Percentiles rank a stretch among this genome's conserved stretches.
Conservation (phyloP, 2,888 invertebrate genomes). For the Drosophila pseudotakahashii region DNA sequence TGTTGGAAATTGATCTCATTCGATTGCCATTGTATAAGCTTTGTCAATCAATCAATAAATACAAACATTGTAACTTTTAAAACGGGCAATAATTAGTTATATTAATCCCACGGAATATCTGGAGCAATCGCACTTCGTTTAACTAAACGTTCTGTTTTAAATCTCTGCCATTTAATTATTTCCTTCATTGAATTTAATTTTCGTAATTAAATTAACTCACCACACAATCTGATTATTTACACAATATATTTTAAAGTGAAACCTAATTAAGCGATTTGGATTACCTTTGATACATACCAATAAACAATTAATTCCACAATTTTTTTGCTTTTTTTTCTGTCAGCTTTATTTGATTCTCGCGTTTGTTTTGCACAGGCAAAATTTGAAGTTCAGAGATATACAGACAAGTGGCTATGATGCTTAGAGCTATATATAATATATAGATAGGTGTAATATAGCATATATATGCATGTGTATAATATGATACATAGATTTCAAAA, state of each 20-base stretch:
- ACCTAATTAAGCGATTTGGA: slow-evolving; percentile 3
- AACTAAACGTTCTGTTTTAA: neutral
- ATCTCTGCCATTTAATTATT: neutral
- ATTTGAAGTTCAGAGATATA: slow-evolving; percentile 57
- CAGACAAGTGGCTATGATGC: slow-evolving; percentile 38
- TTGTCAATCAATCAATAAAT: neutral
- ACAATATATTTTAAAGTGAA: neutral
- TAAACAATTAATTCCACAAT: neutral
- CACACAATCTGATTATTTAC: neutral
- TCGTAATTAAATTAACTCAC: neutral
- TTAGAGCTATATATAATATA: slow-evolving; percentile 62
- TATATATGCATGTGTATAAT: slow-evolving; percentile 36
- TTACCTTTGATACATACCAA: neutral
- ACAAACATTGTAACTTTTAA: neutral
- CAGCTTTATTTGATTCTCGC: slow-evolving; percentile 68
- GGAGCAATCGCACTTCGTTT: too few relatives aligned
- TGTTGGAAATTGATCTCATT: neutral
- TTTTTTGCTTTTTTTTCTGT: slow-evolving; percentile 30
- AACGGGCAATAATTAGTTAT: too few relatives aligned
- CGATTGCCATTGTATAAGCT: neutral
- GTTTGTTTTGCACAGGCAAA: slow-evolving; percentile 40
- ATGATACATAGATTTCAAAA: slow-evolving; percentile 39
- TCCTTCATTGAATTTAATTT: neutral
- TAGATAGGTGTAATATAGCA: slow-evolving; percentile 47
- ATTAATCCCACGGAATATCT: neutral